Evolutionary conservation across 2,888 invertebrate species (phyloP), one percentile per base, ranked within the genome.

Genomic region (Lutraria lutraria): DNA sequence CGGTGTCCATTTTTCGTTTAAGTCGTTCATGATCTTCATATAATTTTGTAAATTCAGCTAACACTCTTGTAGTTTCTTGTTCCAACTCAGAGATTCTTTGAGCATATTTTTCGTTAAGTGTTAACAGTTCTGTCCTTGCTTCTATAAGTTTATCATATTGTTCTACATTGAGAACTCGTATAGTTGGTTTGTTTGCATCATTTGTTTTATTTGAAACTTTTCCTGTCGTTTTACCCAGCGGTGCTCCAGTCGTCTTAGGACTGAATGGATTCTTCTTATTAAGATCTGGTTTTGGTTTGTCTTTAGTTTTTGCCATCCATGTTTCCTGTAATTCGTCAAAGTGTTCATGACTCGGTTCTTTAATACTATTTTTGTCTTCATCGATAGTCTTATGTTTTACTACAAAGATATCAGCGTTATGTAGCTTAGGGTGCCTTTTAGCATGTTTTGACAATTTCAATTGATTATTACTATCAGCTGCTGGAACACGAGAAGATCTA

Each of bases 1-100:
- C 89, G 8, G 90, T 86, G 31, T 91, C 84, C 19, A 92, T 81
- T 79, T 88, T 90, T 19, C 34, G 81, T 56, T 89, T 76, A 34
- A 92, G 82, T 16, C 63, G 79, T 72, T 88, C 85, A 60, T 92
- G 90, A 79, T 92, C 92, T 29, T 85, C 88, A 56, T 88, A 82
- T 3, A 92, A 68, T 19, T 84, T 43, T 4, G 86, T 54, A 72
- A 90, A 90, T 25, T 90, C 81, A 19, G 52, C 34, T 21, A 87
- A 10, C 54, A 92, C 31, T 52, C 83, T 82, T 12, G 54, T 29
- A 31, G 76, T 83, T 72, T 92, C 89, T 31, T 80, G 25, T 68
- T 92, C 90, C 19, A 91, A 81, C n/a, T 87, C 85, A 72, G 85
- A 81, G 19, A 90, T 86, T 63, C 86, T 80, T 53, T 87, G 85